A percentile compares a stretch with the other conserved stretches of the same genome.
phyloP scores from a whole-genome alignment of 2,888 invertebrate genomes.

The Acanthosepion lycidas region DNA sequence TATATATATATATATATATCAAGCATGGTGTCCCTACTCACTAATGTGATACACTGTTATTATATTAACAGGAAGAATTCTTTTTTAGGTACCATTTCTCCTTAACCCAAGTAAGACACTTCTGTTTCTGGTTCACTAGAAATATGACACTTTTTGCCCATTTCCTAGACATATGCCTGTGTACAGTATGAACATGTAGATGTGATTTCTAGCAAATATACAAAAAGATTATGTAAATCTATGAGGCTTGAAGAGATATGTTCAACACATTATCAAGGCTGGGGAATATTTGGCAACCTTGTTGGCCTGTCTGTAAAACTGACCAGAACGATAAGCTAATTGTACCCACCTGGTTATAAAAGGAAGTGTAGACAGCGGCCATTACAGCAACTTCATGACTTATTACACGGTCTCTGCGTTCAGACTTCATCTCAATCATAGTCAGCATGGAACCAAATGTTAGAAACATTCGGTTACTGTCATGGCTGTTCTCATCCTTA shows the following conservation, averaged over 20 bases:
- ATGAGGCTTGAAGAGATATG: not conserved
- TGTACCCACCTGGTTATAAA: slow-evolving; percentile 72
- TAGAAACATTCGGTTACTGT: slow-evolving; percentile 70
- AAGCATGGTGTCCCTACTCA: too few relatives aligned
- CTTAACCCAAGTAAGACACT: too few relatives aligned
- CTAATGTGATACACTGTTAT: too few relatives aligned
- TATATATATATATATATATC: too few relatives aligned
- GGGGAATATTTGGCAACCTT: not conserved
- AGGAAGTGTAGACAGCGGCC: slow-evolving; percentile 70
- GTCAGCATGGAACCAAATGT: slow-evolving; percentile 74
- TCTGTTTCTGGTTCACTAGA: too few relatives aligned
- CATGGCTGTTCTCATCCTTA: slow-evolving; percentile 50
- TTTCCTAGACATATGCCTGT: too few relatives aligned
- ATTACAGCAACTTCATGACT: slow-evolving; percentile 74
- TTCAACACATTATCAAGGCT: not conserved
- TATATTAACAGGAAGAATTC: too few relatives aligned
- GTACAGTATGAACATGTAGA: too few relatives aligned
- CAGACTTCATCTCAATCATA: slow-evolving; percentile 73
- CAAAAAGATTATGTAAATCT: too few relatives aligned
- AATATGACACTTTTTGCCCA: too few relatives aligned
- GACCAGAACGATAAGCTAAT: not conserved
- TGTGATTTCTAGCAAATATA: too few relatives aligned
- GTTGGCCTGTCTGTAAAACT: not conserved
- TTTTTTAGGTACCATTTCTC: too few relatives aligned
- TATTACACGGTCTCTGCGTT: slow-evolving; percentile 71